phyloP scores from a whole-genome alignment of 2,797 vertebrate genomes.

The Odontamblyopus lacepedii region DNA sequence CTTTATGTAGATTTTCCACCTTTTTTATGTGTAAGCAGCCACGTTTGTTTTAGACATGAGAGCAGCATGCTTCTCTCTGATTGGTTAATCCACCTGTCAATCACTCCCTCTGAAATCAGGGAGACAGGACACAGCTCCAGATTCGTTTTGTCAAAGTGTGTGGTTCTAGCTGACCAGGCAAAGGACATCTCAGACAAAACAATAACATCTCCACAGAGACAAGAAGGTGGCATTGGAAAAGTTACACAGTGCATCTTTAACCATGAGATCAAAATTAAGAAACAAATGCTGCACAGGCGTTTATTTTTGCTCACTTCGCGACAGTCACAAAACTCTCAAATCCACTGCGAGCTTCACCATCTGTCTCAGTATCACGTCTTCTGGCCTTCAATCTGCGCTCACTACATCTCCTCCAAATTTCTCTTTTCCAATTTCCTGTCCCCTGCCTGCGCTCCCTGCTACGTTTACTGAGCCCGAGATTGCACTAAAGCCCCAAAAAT shows the following conservation, averaged over 20 bases:
- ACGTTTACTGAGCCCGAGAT: conserved; percentile 61
- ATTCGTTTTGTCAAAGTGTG: no score
- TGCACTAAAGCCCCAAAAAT: conserved; percentile 70
- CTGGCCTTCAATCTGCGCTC: conserved; percentile 29
- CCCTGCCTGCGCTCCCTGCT: conserved; percentile 27
- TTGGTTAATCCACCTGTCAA: no score
- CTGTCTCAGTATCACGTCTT: conserved; percentile 10
- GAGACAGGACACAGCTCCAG: no score
- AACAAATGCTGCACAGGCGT: not conserved
- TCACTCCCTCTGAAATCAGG: no score
- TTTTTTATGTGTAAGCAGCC: no score
- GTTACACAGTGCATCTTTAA: not conserved
- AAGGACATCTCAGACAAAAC: no score
- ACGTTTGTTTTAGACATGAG: no score
- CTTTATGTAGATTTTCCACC: no score
- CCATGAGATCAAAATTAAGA: not conserved
- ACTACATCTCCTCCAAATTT: conserved; percentile 34
- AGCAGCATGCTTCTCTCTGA: no score
- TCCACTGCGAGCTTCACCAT: not conserved
- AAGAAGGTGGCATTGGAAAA: no score
- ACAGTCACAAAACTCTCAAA: not conserved
- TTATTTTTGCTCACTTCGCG: not conserved
- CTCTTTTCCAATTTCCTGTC: conserved; percentile 67
- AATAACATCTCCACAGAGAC: no score
- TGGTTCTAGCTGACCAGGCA: no score